Base-by-base conservation (phyloP, 2,113 vertebrate species). In the Eidolon helvum region DNA sequence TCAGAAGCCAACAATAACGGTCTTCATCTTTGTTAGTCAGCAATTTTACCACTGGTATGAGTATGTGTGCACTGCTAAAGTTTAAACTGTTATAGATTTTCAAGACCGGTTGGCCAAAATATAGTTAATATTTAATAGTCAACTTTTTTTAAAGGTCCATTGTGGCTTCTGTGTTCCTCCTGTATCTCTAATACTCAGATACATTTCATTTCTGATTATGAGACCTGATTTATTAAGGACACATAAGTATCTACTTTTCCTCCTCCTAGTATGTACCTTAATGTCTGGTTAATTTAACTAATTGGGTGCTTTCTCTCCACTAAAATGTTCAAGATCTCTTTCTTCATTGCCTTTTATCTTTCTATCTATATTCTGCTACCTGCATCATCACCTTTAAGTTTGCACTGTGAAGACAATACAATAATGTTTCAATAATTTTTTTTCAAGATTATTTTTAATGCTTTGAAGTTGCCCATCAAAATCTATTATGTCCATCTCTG, bases 21-120 rank as follows among this genome's bases (percentile, higher is more conserved):
- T 86, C 94, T 94, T 95, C 69, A 79, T 96, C 78, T 43, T 95
- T 97, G 96, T 97, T 93, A 10, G 97, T 97, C 84, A 84, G 90
- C 97, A 80, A 71, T 97, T 97, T 95, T 96, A 96, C 87, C 83
- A 90, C 8, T 55, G 84, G 53, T 87, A 78, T 97, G 95, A 97
- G 95, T 93, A 72, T 83, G 95, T 71, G 82, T 85, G 90, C 61
- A 92, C 26, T 95, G 63, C 40, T 74, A 1, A 95, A 91, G 91
- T 96, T 97, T 97, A 98, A 94, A 96, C 90, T 94, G 57, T 87
- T 95, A 91, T 21, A 86, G 94, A 92, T 74, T 45, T 68, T 88
- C 45, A 94, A 96, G 91, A 68, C n/a, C 48, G 93, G 78, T 24
- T 83, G 45, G 38, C 26, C 95, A 59, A 94, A 97, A 96, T 72